Percentiles rank a stretch among this genome's conserved stretches.
Conservation (phyloP, 2,113 vertebrate genomes). For the Saccopteryx bilineata region DNA sequence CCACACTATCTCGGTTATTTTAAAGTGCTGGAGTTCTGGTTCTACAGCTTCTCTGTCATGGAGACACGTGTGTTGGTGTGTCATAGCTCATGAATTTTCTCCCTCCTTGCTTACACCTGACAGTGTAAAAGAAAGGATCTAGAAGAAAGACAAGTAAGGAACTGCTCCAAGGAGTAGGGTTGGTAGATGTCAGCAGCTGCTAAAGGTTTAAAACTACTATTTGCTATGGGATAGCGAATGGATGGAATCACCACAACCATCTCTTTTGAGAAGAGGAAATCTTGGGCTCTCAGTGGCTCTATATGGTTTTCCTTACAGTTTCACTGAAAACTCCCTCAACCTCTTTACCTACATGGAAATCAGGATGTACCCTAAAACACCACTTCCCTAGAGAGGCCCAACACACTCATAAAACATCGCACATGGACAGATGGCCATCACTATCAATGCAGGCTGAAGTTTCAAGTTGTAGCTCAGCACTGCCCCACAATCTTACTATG, state of each 20-base stretch:
- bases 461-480: background rate
- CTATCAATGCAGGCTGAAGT: rapidly evolving
- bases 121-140: background rate
- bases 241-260: rapidly evolving
- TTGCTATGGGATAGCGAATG: background rate
- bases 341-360: background rate
- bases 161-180: background rate
- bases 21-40: background rate
- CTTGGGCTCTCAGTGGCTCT: background rate
- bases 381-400: background rate
- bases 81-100: background rate
- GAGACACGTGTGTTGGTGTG: background rate
- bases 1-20: background rate
- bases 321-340: background rate
- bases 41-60: background rate
- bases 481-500: background rate
- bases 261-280: background rate
- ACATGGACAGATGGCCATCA: background rate
- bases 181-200: background rate
- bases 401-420: background rate
- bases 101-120: background rate
- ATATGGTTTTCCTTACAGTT: background rate
- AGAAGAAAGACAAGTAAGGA: background rate
- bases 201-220: background rate
- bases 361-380: background rate